Percentiles rank a stretch among this genome's conserved stretches.
phyloP scores from a whole-genome alignment of 1,140 invertebrate genomes.

The Charaxes varanes region DNA sequence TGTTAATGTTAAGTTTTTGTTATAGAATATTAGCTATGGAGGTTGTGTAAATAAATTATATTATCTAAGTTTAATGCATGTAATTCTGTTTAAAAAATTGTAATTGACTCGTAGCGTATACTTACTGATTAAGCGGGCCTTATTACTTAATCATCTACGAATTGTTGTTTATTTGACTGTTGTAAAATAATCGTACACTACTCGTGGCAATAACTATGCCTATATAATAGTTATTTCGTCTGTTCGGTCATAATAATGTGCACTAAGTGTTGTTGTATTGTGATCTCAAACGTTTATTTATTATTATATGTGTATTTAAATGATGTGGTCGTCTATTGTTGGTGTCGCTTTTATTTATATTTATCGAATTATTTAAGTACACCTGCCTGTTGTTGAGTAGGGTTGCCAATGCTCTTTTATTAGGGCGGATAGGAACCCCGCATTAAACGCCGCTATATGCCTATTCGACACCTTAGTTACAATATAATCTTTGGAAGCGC shows the following conservation, averaged over 20 bases:
- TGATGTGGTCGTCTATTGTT: no score
- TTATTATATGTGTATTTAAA: no score
- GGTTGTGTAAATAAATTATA: slow-evolving; percentile 14
- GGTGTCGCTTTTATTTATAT: no score
- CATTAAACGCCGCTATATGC: no score
- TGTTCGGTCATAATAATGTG: background rate
- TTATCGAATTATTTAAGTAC: no score
- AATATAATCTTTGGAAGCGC: no score
- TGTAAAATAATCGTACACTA: slow-evolving; percentile 7
- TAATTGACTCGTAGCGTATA: slow-evolving; percentile 6
- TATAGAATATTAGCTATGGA: no score
- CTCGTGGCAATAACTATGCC: slow-evolving; percentile 10
- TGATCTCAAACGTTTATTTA: slow-evolving; percentile 8
- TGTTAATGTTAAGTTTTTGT: no score
- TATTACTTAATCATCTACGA: slow-evolving; percentile 16
- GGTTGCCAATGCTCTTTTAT: no score
- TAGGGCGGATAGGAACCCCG: no score
- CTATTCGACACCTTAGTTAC: no score
- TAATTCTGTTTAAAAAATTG: slow-evolving; percentile 6
- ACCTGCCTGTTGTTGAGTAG: no score
- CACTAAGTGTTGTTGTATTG: slow-evolving; percentile 2
- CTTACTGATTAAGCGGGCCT: slow-evolving; percentile 12
- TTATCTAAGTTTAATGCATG: background rate
- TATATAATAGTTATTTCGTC: slow-evolving; percentile 1
- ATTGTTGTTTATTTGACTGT: slow-evolving; percentile 12